These are phyloP conservation scores for Eulimnadia texana DNA, from an alignment of 1,140 invertebrate genomes.

Conservation along the genomic window DNA sequence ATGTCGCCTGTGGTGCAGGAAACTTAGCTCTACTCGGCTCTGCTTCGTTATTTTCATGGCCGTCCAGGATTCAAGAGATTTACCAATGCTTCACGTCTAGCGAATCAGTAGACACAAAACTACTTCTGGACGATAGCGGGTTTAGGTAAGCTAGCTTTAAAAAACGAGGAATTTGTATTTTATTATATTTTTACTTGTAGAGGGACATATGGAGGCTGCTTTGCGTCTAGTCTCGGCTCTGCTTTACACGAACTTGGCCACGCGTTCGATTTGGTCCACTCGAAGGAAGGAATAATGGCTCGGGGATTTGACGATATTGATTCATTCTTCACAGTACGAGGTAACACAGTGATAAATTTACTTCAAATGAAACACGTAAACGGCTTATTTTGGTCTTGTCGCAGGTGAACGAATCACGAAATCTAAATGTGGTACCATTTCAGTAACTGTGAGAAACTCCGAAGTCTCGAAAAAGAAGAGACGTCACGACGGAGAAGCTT, in stretches of 20 bases:
- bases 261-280: conserved; percentile 86
- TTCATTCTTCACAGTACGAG: conserved; percentile 44
- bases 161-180: conserved; percentile 7
- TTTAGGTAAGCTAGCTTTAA: conserved; percentile 38
- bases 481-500: conserved; percentile 7
- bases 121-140: conserved; percentile 68
- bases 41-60: conserved; percentile 82
- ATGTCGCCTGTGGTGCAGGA: conserved; percentile 76
- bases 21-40: conserved; percentile 81
- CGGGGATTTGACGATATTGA: conserved; percentile 75
- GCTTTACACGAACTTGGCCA: conserved; percentile 88
- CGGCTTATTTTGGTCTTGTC: conserved; percentile 10
- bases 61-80: conserved; percentile 52
- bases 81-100: conserved; percentile 39
- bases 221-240: conserved; percentile 82
- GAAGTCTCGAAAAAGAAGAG: conserved; percentile 16
- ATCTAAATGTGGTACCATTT: conserved; percentile 16
- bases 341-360: conserved; percentile 27
- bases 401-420: conserved; percentile 20
- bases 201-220: conserved; percentile 69
- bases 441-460: conserved; percentile 2
- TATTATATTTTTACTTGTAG: conserved; percentile 31
- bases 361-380: conserved; percentile 32
- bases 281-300: conserved; percentile 81
- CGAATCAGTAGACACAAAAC: conserved; percentile 44